Evolutionary conservation across 2,888 invertebrate genomes (phyloP).

Genomic region (Athalia cordata): DNA sequence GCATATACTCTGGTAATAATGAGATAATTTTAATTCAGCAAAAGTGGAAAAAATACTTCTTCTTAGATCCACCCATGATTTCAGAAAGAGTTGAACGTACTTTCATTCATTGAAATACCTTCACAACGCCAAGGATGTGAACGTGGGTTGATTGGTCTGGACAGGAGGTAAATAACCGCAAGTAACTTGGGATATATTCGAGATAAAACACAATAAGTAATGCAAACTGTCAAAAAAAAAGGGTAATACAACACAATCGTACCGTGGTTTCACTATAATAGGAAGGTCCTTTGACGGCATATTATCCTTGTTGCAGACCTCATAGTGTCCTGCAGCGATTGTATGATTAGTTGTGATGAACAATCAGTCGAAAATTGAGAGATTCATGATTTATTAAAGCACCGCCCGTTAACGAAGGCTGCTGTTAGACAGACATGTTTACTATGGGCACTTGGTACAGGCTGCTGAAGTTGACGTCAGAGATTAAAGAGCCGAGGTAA

Average conservation of each 20-base stretch:
- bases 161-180: too few species aligned
- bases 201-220: background rate
- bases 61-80: too few species aligned
- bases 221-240: slow-evolving; percentile 5
- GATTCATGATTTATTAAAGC: slow-evolving; percentile 26
- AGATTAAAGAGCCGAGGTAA: background rate
- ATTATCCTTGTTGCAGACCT: slow-evolving; percentile 6
- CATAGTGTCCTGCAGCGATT: slow-evolving; percentile 4
- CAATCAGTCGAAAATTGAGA: slow-evolving; percentile 4
- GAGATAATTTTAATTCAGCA: too few species aligned
- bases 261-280: slow-evolving; percentile 3
- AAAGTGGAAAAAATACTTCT: too few species aligned
- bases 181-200: too few species aligned
- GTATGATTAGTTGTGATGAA: background rate
- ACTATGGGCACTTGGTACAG: slow-evolving; percentile 11
- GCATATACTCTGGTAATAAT: too few species aligned
- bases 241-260: background rate
- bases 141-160: too few species aligned
- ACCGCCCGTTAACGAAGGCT: background rate
- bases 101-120: too few species aligned
- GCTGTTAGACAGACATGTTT: slow-evolving; percentile 31
- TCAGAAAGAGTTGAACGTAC: too few species aligned
- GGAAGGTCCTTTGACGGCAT: too few species aligned
- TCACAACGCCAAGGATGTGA: too few species aligned
- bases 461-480: background rate